Evolutionary conservation across 2,113 vertebrate species (phyloP), one percentile per base, ranked within the genome.

Genomic region (Hippoglossus stenolepis): DNA sequence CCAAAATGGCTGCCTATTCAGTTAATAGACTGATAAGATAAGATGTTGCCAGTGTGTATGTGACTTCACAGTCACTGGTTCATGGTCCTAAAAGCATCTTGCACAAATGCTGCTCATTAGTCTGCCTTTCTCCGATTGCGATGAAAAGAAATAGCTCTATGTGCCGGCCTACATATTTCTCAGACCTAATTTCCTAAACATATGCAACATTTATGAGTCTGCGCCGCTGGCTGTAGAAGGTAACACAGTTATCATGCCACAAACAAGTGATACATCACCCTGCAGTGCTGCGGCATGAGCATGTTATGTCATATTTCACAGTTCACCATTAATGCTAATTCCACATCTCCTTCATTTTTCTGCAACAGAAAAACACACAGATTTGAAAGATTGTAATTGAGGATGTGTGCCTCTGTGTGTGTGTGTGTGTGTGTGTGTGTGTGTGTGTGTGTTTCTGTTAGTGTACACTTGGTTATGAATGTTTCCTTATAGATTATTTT

Each of bases 131-230:
- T 80, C 15, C 77, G 57, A 71, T 56, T 79, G 72, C 64, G 80
- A 66, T 77, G 65, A 77, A 80, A 85, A 77, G 65, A 69, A 75
- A 80, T 54, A 71, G 70, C 71, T 47, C 20, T 77, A 72, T 67
- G 26, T 62, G 73, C 67, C 79, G 83, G 71, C 74, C 82, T 79
- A 67, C 63, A 88, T 89, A 82, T 79, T 79, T 77, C 68, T 65
- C 73, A 89, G 82, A 73, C 75, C 73, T 69, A 56, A 80, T 91
- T 80, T 85, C 60, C 73, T 70, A 62, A 85, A 79, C 28, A 5
- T 76, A 87, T 90, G 67, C 74, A 90, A 86, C 61, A 91, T 89
- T 83, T 83, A 86, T 75, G 73, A 60, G 64, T 65, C 24, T 8
- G 11, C 28, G 59, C 38, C 5, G 18, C 24, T 61, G 64, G 59